Base-by-base conservation (phyloP, 2,113 vertebrate species). In the Saccopteryx bilineata region DNA sequence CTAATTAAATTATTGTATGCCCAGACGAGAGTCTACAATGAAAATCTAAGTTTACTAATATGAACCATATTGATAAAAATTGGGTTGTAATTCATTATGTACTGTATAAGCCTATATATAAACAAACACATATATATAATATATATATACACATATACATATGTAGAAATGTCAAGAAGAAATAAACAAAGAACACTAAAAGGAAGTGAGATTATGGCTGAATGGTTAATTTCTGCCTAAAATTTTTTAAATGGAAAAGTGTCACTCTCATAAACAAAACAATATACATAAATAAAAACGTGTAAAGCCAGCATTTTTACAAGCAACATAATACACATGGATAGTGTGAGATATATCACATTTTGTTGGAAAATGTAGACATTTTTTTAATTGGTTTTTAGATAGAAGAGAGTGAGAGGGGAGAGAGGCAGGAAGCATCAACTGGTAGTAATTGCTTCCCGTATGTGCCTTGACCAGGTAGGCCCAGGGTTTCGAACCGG, bases 321-420 rank as follows among this genome's bases (percentile, higher is more conserved):
- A 93, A 95, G 28, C 71, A 95, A 86, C 21, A 52, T 78, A 84
- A 79, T 46, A 82, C 87, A 87, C 31, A 7, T 33, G 52, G 83
- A 4, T 26, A 76, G 11, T 52, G 65, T 74, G 56, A 75, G 4
- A 13, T 63, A 28, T 33, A 88, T 13, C 26, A 48, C 9, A 66
- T 65, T 96, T 78, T 87, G 33, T 56, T 95, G 46, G 80, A 92
- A 94, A 82, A 86, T 7, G 3, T 39, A 86, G 61, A 39, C 39
- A 2, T 39, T 39, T 39, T 39, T 39, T 39, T 39, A 39, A 39
- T 39, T 39, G 39, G 39, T 39, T 39, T 39, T 39, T 39, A 39
- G 39, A 39, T 39, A 39, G 39, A 39, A 39, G 39, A 39, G 39
- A 39, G 39, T 39, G 39, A 39, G 39, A 39, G 39, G 39, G 39